phyloP scores from a whole-genome alignment of 2,113 vertebrate species.

The Odontophorus gujanensis region DNA sequence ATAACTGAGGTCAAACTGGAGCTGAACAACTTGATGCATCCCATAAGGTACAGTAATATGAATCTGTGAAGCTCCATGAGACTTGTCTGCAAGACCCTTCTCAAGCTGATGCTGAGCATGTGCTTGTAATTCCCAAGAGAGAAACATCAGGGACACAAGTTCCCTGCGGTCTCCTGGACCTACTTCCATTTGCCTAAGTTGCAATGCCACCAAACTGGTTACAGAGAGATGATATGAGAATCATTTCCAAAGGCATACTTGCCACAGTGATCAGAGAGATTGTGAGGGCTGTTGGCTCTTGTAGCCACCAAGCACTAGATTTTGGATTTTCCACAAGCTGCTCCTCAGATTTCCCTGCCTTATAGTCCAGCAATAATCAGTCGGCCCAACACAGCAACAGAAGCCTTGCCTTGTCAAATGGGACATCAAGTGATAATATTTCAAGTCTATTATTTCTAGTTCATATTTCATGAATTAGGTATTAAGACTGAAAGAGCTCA shows the following conservation, averaged over 20 bases:
- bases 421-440: not conserved
- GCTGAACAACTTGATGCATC: not conserved
- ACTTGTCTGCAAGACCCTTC: not conserved
- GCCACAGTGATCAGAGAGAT: not conserved
- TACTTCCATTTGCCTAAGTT: rapidly evolving
- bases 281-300: not conserved
- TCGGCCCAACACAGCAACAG: not conserved
- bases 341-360: not conserved
- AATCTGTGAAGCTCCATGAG: not conserved
- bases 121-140: not conserved
- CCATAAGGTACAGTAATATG: not conserved
- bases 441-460: no score
- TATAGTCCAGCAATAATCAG: not conserved
- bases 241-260: not conserved
- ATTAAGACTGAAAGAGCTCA: not conserved
- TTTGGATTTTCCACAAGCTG: not conserved
- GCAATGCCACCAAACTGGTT: rapidly evolving
- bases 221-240: not conserved
- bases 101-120: rapidly evolving
- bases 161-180: not conserved
- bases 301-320: not conserved
- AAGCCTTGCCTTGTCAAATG: not conserved
- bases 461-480: no score
- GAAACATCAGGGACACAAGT: not conserved
- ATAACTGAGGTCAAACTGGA: not conserved